A percentile compares a stretch with the other conserved stretches of the same genome.
Evolutionary conservation across 2,888 invertebrate species (phyloP).

Genomic region (Ichneumon xanthorius): DNA sequence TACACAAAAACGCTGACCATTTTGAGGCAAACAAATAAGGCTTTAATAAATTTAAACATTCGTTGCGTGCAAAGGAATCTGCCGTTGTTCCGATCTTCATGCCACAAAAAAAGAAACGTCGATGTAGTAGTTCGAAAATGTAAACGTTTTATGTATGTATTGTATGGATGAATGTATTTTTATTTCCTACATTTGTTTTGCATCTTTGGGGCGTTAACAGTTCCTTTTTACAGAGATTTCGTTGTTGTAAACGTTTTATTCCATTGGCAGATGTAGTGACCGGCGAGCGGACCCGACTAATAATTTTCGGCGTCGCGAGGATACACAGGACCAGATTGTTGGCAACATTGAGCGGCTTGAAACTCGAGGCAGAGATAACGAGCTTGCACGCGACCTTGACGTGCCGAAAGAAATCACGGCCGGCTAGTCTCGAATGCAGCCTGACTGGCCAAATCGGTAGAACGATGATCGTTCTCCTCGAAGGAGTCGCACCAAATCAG

Average conservation of each 20-base stretch:
- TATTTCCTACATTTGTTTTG: too few species aligned
- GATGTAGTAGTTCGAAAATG: too few species aligned
- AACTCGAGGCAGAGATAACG: conserved; percentile 97
- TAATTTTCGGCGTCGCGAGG: conserved; percentile 94
- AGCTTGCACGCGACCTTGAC: conserved; percentile 96
- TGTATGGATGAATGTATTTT: too few species aligned
- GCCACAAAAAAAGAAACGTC: background rate
- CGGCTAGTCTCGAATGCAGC: conserved; percentile 91
- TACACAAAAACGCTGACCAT: background rate
- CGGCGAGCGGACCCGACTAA: conserved; percentile 90
- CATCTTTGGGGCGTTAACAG: too few species aligned
- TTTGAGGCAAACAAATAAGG: background rate
- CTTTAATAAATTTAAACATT: too few species aligned
- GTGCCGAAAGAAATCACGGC: conserved; percentile 93
- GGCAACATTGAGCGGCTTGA: conserved; percentile 96
- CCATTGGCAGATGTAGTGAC: conserved; percentile 84
- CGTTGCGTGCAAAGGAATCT: background rate
- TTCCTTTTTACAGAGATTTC: background rate
- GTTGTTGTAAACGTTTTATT: conserved; percentile 17
- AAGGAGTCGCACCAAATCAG: conserved; percentile 95
- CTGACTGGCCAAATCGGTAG: conserved; percentile 96
- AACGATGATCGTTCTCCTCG: conserved; percentile 96
- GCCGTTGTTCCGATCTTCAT: background rate
- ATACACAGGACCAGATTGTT: conserved; percentile 94
- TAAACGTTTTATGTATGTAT: background rate